Evolutionary conservation across 2,113 vertebrate genomes (phyloP), one percentile per base, ranked within the genome.

Genomic region (Pardalotus punctatus): DNA sequence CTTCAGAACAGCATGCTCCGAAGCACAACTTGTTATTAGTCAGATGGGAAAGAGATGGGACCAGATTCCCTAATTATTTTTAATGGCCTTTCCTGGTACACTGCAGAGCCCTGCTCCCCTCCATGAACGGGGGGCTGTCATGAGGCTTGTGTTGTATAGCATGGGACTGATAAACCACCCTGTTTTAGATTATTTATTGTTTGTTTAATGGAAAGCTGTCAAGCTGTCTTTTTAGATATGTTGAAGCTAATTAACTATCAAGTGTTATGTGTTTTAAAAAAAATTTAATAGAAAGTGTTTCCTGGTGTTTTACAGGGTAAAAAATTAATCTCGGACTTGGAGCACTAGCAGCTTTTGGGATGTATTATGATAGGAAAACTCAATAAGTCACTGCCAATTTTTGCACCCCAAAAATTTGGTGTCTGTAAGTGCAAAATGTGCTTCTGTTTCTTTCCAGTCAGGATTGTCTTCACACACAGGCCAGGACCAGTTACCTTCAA

Each of bases 181-280:
- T 43, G 18, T 72, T 77, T 92, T 67, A 50, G 50, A 48, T 50
- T 61, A 50, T 74, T 78, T 77, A 40, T 70, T 71, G 17, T 19
- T 67, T 54, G 5, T 38, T 92, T n/a, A 86, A 69, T 42, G 20
- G n/a, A 82, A 86, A 93, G 13, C 5, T 81, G 31, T 60, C 38
- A 47, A 81, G 28, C 17, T 82, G 21, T 19, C 28, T 31, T 64
- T 86, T 58, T 40, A 33, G 5, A 33, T 17, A 88, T 14, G 3
- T 27, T 74, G 51, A 29, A 80, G 9, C 0, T 36, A 77, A 81
- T 65, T 77, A 66, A 23, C 25, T n/a, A 71, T 42, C 42, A 66
- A 78, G 35, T 2, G 6, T 7, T 8, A 15, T 4, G 4, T 9
- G 1, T 57, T 35, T 38, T 29, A 5, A 57, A 25, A 2, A 5